Evolutionary conservation across 2,113 vertebrate genomes (phyloP).

Genomic region (Pollimyrus isidori): DNA sequence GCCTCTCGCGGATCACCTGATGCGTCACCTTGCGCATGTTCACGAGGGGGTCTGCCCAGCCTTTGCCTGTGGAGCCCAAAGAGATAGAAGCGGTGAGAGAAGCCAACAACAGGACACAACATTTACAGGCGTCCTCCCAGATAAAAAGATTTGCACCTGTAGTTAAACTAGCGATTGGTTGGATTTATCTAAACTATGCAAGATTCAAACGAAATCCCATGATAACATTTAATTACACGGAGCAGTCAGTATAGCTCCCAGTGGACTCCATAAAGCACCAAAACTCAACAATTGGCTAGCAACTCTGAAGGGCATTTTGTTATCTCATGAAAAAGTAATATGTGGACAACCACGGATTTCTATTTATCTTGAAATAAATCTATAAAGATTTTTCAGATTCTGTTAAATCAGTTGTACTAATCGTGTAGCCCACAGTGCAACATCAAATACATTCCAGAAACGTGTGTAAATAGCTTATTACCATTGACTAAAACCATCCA

Average conservation of each 20-base stretch:
- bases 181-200: background rate
- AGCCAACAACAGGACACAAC: background rate
- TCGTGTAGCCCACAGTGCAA: background rate
- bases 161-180: background rate
- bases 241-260: background rate
- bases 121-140: background rate
- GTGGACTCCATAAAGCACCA: background rate
- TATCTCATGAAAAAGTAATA: background rate
- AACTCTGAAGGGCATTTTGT: background rate
- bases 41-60: slow-evolving; percentile 64
- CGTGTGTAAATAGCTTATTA: background rate
- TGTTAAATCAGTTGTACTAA: background rate
- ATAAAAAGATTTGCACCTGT: background rate
- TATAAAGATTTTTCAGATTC: background rate
- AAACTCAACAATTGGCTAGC: background rate
- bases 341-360: background rate
- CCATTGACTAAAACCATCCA: background rate
- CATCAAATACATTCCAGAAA: background rate
- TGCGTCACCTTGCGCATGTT: slow-evolving; percentile 78
- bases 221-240: background rate
- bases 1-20: slow-evolving; percentile 59
- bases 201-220: background rate
- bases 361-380: background rate
- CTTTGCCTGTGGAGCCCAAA: slow-evolving; percentile 49
- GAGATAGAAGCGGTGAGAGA: background rate